phyloP scores from a whole-genome alignment of 2,888 invertebrate species.

The Cinara cedri region DNA sequence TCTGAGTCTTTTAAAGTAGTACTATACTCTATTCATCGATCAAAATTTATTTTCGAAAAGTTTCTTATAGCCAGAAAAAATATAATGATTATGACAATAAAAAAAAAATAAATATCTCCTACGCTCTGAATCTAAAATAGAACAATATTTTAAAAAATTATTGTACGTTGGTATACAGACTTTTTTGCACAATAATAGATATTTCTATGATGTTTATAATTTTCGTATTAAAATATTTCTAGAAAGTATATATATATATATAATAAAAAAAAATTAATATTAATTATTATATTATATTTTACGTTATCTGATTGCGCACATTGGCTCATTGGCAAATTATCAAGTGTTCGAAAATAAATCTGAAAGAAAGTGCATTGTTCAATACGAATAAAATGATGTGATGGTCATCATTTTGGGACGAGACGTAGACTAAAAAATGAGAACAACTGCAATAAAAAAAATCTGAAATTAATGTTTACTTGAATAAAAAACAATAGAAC shows the following conservation, averaged over 20 bases:
- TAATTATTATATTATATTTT: slow-evolving; percentile 13
- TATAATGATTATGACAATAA: too few relatives aligned
- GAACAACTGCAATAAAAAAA: slow-evolving; percentile 15
- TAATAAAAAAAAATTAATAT: background rate
- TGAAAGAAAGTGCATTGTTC: slow-evolving; percentile 50
- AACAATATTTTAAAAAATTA: background rate
- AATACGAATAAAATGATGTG: slow-evolving; percentile 10
- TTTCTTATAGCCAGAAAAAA: too few relatives aligned
- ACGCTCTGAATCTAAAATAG: too few relatives aligned
- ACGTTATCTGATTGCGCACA: slow-evolving; percentile 30
- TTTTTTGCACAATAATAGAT: background rate
- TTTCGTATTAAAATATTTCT: slow-evolving; percentile 28
- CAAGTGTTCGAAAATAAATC: slow-evolving; percentile 49
- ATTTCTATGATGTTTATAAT: too few relatives aligned
- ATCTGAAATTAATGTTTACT: slow-evolving; percentile 1
- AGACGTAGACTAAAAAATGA: background rate
- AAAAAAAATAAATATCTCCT: too few relatives aligned
- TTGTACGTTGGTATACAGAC: background rate
- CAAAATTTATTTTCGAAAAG: too few relatives aligned
- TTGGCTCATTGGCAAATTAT: slow-evolving; percentile 25
- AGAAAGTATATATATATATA: slow-evolving; percentile 34
- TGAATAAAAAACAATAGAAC: background rate
- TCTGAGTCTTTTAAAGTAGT: too few relatives aligned
- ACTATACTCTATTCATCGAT: too few relatives aligned
- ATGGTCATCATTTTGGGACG: background rate